A percentile compares a stretch with the other conserved stretches of the same genome.
These are phyloP conservation scores for Incurvaria masculella DNA, from an alignment of 2,888 invertebrate species.

Conservation along the genomic window DNA sequence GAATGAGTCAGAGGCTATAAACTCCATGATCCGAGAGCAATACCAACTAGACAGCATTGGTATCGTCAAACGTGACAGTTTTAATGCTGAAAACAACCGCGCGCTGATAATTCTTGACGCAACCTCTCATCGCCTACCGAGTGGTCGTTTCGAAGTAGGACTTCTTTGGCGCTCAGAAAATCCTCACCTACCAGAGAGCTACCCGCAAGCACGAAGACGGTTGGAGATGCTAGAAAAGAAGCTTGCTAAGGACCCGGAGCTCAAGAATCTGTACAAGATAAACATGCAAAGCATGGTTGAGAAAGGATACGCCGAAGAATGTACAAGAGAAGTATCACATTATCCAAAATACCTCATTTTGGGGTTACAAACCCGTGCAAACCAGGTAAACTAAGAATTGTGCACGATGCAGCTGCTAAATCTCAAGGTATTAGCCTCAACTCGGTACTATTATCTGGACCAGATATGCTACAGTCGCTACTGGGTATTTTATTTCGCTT, in stretches of 20 bases:
- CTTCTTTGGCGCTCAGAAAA: conserved; percentile 9
- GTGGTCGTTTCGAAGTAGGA: conserved; percentile 9
- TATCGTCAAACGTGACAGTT: background rate
- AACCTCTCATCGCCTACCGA: background rate
- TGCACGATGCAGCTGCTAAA: conserved; percentile 20
- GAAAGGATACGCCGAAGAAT: conserved; percentile 7
- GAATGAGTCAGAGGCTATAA: too few relatives aligned
- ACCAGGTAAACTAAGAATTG: conserved; percentile 17
- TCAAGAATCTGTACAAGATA: conserved; percentile 8
- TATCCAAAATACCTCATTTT: conserved; percentile 19
- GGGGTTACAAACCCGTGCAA: conserved; percentile 17
- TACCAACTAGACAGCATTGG: background rate
- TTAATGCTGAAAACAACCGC: background rate
- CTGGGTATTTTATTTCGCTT: conserved; percentile 22
- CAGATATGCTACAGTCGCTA: conserved; percentile 21
- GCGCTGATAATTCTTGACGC: background rate
- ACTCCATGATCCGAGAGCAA: too few relatives aligned
- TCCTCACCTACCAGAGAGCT: conserved; percentile 5
- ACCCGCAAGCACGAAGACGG: conserved; percentile 6
- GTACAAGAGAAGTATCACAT: conserved; percentile 11
- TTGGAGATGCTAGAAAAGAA: conserved; percentile 9
- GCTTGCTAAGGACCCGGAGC: conserved; percentile 10
- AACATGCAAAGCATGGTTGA: conserved; percentile 9
- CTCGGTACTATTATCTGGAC: conserved; percentile 20
- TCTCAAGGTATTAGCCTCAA: conserved; percentile 16